These are phyloP conservation scores for Branchellion lobata DNA, from an alignment of 2,888 invertebrate genomes.

Conservation along the genomic window DNA sequence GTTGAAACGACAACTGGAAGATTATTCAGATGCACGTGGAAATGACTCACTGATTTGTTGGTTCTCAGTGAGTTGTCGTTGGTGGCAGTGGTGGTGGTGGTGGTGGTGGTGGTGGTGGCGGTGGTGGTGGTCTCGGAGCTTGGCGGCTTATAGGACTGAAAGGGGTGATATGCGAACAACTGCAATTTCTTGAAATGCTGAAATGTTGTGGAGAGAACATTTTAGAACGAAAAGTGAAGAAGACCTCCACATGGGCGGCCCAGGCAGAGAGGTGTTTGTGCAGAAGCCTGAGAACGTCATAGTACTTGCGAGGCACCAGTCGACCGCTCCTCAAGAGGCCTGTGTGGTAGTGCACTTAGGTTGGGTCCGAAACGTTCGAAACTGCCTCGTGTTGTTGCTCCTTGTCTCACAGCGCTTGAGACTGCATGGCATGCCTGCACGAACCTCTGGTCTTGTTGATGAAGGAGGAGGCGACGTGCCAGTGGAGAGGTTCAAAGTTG, in stretches of 20 bases:
- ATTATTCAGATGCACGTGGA: not conserved
- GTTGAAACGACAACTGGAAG: too few species aligned
- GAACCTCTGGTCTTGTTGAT: conserved; percentile 17
- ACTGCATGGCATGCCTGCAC: not conserved
- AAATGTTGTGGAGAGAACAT: too few species aligned
- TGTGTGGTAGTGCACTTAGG: not conserved
- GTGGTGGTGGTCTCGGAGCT: too few species aligned
- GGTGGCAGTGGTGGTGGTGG: not conserved
- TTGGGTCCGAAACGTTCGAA: not conserved
- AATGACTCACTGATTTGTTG: not conserved
- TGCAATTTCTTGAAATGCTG: not conserved
- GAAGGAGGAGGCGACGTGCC: conserved; percentile 37
- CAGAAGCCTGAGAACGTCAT: not conserved
- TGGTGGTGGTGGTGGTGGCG: not conserved
- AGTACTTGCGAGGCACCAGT: conserved; percentile 4
- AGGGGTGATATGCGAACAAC: not conserved
- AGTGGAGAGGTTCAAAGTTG: conserved; percentile 44
- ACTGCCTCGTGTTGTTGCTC: too few species aligned
- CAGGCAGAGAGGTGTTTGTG: conserved; percentile 1
- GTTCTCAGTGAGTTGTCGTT: not conserved
- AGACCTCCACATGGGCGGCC: not conserved
- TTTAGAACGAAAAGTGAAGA: too few species aligned
- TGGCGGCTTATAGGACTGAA: too few species aligned
- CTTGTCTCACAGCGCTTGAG: too few species aligned
- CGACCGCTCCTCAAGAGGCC: not conserved